Percentiles rank a stretch among this genome's conserved stretches.
Conservation (phyloP, 2,113 vertebrate species). For the Spheniscus mendiculus region DNA sequence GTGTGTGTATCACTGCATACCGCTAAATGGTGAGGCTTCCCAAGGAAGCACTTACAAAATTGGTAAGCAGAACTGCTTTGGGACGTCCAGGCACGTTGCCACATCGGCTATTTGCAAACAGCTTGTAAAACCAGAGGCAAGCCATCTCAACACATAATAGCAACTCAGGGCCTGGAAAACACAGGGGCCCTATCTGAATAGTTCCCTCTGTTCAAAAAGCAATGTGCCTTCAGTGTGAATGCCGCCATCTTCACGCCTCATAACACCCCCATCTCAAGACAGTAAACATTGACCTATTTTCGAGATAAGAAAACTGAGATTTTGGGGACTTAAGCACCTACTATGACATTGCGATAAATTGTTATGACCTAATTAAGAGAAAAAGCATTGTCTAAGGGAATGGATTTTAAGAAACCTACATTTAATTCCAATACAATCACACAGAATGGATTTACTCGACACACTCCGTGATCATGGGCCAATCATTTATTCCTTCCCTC, state of each 20-base stretch:
- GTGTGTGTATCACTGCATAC: too few species aligned
- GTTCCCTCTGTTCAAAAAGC: background rate
- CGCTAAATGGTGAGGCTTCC: background rate
- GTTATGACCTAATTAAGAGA: background rate
- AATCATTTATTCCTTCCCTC: background rate
- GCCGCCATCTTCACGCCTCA: background rate
- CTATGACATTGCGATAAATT: background rate
- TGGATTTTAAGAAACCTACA: background rate
- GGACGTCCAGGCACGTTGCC: background rate
- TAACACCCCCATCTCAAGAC: background rate
- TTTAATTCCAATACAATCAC: background rate
- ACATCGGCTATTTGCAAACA: background rate
- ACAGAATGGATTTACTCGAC: background rate
- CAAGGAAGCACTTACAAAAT: background rate
- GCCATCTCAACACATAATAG: background rate
- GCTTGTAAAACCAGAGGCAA: background rate
- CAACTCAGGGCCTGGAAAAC: background rate
- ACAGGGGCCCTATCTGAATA: background rate
- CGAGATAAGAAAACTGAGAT: background rate
- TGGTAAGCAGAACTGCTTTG: background rate
- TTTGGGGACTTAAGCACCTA: background rate
- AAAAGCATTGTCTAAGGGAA: background rate
- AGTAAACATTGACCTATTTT: background rate
- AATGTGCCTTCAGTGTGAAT: background rate
- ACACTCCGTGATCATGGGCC: fast-evolving